Evolutionary conservation across 1,140 invertebrate genomes (phyloP), one percentile per base, ranked within the genome.

Genomic region (Plectrocnemia conspersa): DNA sequence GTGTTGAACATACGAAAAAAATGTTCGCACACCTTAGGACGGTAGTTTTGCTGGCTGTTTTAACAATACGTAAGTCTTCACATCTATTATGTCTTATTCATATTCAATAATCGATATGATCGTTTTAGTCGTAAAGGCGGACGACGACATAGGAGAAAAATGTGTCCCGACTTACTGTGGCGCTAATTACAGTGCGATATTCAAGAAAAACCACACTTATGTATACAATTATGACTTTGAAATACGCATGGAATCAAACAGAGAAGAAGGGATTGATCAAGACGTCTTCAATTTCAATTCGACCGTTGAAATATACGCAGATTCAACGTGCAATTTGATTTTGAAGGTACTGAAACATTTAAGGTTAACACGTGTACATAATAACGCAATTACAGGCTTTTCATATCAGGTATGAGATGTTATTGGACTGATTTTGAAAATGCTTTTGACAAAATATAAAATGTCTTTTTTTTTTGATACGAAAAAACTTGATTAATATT

Each of bases 131-230:
- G 18, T 15, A 6, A 16, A 6, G 11, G 11, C 22, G 36, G 18
- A 5, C 36, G 3, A 18, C n/a, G n/a, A 29, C 7, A n/a, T 29
- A 29, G 6, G 6, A 7, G 7, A 29, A 29, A 29, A 29, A 29
- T 29, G 27, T 29, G 7, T 29, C 27, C 7, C n/a, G 7, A 7
- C 27, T 29, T 29, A 29, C 27, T 29, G 27, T 7, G 35, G 18
- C 18, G 18, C 1, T 2, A 47, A 32, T n/a, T n/a, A 19, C 11
- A 50, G 18, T 1, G 2, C 22, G 10, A 38, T 33, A 10, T 59
- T 55, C 23, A 55, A 47, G 52, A 18, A 18, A 13, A 35, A 44
- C 11, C 58, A 59, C 27, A 55, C 58, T n/a, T 59, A 59, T 35
- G 48, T 59, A 3, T 59, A 55, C 16, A 32, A 22, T 15, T 59